Conservation (phyloP, 1,140 invertebrate species). For the Drosophila yakuba region DNA sequence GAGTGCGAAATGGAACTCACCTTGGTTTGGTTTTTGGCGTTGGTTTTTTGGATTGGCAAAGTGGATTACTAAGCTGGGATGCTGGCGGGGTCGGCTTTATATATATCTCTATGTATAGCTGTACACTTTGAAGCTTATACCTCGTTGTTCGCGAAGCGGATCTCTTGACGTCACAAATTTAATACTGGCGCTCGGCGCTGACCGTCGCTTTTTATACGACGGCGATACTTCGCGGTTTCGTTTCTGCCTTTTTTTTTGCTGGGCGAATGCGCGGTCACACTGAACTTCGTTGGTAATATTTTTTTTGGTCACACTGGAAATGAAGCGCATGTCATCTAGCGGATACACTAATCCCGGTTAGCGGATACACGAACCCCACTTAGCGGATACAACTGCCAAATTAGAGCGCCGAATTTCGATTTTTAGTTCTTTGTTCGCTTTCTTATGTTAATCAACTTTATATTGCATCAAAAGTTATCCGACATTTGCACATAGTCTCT, state of each 20-base stretch:
- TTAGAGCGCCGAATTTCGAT: too few relatives aligned
- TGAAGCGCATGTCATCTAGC: too few relatives aligned
- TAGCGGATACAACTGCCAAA: too few relatives aligned
- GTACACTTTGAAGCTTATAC: not conserved
- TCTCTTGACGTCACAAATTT: conserved; percentile 5
- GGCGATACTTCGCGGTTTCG: not conserved
- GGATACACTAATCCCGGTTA: too few relatives aligned
- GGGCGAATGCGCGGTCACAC: not conserved
- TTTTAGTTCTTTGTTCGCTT: too few relatives aligned
- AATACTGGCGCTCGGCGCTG: conserved; percentile 7
- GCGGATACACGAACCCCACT: too few relatives aligned
- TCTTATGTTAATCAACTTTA: too few relatives aligned
- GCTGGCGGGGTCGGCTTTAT: conserved; percentile 14
- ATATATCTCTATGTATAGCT: not conserved
- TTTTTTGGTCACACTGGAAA: too few relatives aligned
- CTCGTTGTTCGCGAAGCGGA: conserved; percentile 1
- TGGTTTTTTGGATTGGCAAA: conserved; percentile 27
- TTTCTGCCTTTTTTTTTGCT: not conserved
- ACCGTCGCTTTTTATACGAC: not conserved
- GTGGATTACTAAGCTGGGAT: conserved; percentile 7
- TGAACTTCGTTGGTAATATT: not conserved
- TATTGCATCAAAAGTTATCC: not conserved
- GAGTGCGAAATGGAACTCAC: conserved; percentile 14
- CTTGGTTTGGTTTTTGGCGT: conserved; percentile 45
- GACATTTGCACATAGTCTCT: not conserved